Evolutionary conservation across 2,888 invertebrate genomes (phyloP).

Genomic region (Zonitis immaculata): DNA sequence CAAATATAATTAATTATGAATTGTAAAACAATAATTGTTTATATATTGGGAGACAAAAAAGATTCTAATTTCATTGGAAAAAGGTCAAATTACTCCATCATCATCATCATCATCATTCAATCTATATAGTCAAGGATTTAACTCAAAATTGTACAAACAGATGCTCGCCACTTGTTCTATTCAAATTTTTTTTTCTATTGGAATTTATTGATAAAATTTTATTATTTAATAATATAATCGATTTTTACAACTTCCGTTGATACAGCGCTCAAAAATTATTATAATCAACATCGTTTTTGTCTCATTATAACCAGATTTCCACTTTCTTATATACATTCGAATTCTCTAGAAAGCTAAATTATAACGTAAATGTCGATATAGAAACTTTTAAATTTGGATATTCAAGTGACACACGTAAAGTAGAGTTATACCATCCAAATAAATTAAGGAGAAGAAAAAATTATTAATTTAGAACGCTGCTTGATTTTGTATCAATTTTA

Average conservation of each 20-base stretch:
- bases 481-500: neutral
- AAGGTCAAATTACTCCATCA: slow-evolving; percentile 1
- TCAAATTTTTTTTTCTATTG: too few relatives aligned
- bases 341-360: neutral
- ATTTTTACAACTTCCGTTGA: neutral
- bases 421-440: too few relatives aligned
- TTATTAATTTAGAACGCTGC: neutral
- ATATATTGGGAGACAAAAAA: neutral
- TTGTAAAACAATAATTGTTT: neutral
- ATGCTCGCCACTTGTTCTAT: neutral
- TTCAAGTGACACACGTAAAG: too few relatives aligned
- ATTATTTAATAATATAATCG: too few relatives aligned
- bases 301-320: neutral
- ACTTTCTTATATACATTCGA: neutral
- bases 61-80: neutral
- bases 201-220: too few relatives aligned
- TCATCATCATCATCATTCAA: neutral
- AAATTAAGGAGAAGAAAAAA: neutral
- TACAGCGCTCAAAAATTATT: too few relatives aligned
- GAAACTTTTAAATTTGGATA: too few relatives aligned
- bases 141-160: neutral
- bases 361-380: too few relatives aligned
- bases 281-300: too few relatives aligned
- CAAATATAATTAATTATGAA: neutral
- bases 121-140: neutral